Conservation (phyloP, 2,888 invertebrate species). For the Agonopterix subpropinquella region DNA sequence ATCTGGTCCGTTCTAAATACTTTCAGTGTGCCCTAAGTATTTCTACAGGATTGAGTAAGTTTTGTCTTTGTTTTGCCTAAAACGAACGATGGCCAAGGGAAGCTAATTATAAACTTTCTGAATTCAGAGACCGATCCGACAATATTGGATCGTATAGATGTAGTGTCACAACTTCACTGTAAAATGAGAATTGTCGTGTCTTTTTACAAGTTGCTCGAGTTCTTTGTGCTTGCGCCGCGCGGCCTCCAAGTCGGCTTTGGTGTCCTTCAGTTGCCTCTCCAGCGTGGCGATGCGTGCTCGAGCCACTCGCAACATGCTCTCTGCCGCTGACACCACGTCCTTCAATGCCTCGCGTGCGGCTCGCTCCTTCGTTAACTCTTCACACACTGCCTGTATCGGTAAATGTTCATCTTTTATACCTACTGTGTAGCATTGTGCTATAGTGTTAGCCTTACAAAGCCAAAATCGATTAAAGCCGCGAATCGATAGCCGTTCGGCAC, state of each 20-base stretch:
- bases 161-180: conserved; percentile 41
- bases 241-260: conserved; percentile 42
- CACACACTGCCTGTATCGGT: conserved; percentile 29
- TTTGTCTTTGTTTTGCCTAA: no score
- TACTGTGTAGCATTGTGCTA: no score
- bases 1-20: no score
- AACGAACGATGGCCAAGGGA: no score
- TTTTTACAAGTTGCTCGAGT: conserved; percentile 61
- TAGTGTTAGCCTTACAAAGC: no score
- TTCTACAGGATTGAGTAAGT: no score
- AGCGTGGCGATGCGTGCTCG: conserved; percentile 51
- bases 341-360: conserved; percentile 52
- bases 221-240: conserved; percentile 56
- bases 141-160: conserved; percentile 28
- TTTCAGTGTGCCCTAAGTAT: no score
- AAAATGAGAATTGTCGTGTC: conserved; percentile 31
- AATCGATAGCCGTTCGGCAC: no score
- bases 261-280: conserved; percentile 55
- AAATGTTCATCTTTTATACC: background rate
- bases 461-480: no score
- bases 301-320: conserved; percentile 59
- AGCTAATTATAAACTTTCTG: no score
- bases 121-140: conserved; percentile 11
- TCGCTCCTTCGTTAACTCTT: conserved; percentile 52
- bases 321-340: conserved; percentile 52